Percentiles rank a stretch among this genome's conserved stretches.
Conservation (phyloP, 2,797 vertebrate genomes). For the Galago senegalensis region DNA sequence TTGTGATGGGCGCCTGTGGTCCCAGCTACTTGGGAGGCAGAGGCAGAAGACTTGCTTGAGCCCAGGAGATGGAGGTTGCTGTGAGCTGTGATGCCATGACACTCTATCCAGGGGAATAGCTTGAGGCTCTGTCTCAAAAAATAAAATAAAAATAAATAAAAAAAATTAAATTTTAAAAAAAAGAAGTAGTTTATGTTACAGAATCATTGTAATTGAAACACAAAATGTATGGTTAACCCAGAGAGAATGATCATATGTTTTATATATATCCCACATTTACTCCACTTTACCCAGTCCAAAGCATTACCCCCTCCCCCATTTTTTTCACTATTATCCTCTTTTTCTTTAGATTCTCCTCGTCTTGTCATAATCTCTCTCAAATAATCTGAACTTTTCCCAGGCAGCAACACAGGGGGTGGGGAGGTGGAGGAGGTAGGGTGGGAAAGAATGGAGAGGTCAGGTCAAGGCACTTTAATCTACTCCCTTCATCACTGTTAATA, state of each 20-base stretch:
- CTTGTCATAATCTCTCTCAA: background rate
- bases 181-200: constrained; percentile 1
- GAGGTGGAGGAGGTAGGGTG: background rate
- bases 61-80: too few species aligned
- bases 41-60: too few species aligned
- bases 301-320: background rate
- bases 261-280: background rate
- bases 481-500: background rate
- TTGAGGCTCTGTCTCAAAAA: too few species aligned
- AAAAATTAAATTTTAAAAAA: too few species aligned
- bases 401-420: background rate
- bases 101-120: too few species aligned
- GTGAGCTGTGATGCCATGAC: too few species aligned
- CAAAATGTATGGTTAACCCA: background rate
- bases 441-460: background rate
- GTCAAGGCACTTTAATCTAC: background rate
- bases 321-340: background rate
- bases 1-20: too few species aligned
- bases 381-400: background rate
- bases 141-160: too few species aligned
- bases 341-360: background rate
- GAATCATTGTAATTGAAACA: constrained; percentile 21
- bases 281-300: background rate
- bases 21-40: too few species aligned
- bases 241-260: background rate